Evolutionary conservation across 2,888 invertebrate genomes (phyloP).

Genomic region (Drosophila peninsularis): DNA sequence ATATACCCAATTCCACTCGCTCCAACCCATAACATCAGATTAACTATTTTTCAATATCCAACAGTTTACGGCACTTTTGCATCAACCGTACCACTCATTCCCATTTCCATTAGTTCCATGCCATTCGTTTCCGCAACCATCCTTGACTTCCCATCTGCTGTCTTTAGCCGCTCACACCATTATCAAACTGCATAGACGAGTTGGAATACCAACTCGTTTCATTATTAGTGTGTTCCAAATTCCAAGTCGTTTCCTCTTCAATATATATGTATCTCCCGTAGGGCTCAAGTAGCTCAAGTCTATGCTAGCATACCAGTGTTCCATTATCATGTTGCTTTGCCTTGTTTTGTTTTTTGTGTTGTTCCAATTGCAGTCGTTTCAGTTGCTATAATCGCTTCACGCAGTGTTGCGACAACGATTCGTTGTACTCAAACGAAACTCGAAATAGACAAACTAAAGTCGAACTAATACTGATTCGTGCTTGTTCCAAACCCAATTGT

Average conservation of each 20-base stretch:
- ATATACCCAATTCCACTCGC: background rate
- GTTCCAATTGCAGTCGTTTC: conserved; percentile 28
- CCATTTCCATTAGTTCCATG: conserved; percentile 4
- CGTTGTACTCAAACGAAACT: conserved; percentile 9
- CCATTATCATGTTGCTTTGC: conserved; percentile 8
- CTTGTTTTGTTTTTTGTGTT: conserved; percentile 2
- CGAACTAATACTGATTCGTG: conserved; percentile 12
- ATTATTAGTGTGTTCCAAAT: background rate
- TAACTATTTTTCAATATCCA: background rate
- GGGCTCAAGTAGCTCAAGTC: background rate
- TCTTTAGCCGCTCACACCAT: too few species aligned
- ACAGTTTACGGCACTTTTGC: background rate
- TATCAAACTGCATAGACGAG: background rate
- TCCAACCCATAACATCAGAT: background rate
- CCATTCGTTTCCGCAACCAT: background rate
- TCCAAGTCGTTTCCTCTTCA: conserved; percentile 2
- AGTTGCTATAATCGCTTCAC: conserved; percentile 22
- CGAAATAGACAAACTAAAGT: background rate
- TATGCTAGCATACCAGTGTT: conserved; percentile 2
- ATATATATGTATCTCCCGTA: conserved; percentile 2
- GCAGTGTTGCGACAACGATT: conserved; percentile 12
- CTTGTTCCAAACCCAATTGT: conserved; percentile 11
- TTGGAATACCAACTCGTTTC: background rate
- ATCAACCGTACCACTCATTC: background rate
- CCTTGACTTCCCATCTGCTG: too few species aligned